A percentile compares a stretch with the other conserved stretches of the same genome.
Evolutionary conservation across 2,113 vertebrate genomes (phyloP).

Genomic region (Cygnus atratus): DNA sequence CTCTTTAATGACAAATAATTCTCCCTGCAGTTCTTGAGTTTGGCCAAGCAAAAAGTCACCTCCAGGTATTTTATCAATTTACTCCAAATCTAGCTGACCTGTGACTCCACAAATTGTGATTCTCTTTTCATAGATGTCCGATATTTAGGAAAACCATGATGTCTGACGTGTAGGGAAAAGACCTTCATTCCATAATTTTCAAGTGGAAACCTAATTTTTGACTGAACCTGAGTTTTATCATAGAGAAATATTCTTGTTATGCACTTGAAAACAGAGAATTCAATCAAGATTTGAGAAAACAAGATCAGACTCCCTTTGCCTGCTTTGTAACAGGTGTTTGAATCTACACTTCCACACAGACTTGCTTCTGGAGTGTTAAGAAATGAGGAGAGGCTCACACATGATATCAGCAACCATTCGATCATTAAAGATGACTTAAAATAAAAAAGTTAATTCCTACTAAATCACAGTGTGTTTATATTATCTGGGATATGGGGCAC

Average conservation of each 20-base stretch:
- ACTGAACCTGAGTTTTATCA: neutral
- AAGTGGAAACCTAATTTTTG: neutral
- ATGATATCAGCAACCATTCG: no score
- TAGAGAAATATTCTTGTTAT: neutral
- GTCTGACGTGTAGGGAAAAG: neutral
- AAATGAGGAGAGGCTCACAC: neutral
- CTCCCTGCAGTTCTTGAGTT: neutral
- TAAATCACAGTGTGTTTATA: neutral
- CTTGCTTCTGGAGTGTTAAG: neutral
- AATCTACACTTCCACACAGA: neutral
- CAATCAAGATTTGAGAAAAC: neutral
- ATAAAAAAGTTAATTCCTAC: no score
- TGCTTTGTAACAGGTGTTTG: neutral
- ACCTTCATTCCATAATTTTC: neutral
- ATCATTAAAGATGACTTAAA: no score
- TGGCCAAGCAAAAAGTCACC: neutral
- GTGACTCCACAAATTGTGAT: neutral
- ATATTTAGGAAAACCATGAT: no score
- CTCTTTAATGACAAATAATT: neutral
- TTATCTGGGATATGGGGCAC: neutral
- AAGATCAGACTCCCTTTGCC: neutral
- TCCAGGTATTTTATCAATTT: neutral
- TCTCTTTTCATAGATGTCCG: neutral
- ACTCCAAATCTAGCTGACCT: neutral
- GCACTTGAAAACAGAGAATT: neutral